These are phyloP conservation scores for Cactoblastis cactorum DNA, from an alignment of 2,888 invertebrate species.

Conservation along the genomic window DNA sequence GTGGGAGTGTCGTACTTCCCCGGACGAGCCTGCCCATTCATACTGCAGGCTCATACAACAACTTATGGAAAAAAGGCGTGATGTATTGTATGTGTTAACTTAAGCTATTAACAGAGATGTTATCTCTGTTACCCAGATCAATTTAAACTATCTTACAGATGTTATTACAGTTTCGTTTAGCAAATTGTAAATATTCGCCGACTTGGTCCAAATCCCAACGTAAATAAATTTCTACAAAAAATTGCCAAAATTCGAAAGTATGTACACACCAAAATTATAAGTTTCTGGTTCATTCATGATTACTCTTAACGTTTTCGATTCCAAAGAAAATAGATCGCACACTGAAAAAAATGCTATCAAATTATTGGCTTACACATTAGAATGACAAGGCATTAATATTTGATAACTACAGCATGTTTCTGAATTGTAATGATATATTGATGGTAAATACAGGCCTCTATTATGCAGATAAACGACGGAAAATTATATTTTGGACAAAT, in stretches of 20 bases:
- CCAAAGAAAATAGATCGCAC: not conserved
- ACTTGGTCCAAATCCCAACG: too few species aligned
- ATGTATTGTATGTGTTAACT: too few species aligned
- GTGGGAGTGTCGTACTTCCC: too few species aligned
- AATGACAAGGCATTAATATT: not conserved
- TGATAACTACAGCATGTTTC: not conserved
- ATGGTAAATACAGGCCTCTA: not conserved
- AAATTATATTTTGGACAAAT: not conserved
- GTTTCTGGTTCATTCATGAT: not conserved
- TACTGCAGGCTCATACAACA: too few species aligned
- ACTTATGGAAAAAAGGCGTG: too few species aligned
- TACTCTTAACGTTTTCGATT: not conserved
- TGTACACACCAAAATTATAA: not conserved
- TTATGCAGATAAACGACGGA: not conserved
- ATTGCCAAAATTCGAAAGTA: too few species aligned
- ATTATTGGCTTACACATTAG: not conserved
- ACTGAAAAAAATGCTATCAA: not conserved
- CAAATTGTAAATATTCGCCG: too few species aligned
- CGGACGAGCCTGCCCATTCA: too few species aligned
- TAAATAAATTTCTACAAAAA: not conserved
- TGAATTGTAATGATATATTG: not conserved
- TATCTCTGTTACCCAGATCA: too few species aligned
- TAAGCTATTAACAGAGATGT: too few species aligned
- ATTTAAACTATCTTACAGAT: too few species aligned
- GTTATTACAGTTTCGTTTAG: too few species aligned